Base-by-base conservation (phyloP, 2,113 vertebrate species). In the Nestor notabilis region DNA sequence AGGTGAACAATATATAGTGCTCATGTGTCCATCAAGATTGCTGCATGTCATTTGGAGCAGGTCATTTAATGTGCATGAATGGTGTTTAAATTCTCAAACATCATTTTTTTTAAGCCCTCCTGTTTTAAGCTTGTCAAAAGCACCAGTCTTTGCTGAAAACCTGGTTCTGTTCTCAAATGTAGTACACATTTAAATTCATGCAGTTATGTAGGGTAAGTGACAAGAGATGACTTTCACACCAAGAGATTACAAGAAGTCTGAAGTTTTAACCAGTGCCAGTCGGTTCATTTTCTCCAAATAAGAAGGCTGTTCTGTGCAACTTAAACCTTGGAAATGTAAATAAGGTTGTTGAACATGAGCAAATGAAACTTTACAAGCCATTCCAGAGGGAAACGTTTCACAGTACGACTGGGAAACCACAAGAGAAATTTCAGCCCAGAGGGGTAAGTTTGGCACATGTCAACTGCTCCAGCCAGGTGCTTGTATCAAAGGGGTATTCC, bases 401-500 rank as follows among this genome's bases (percentile, higher is more conserved):
- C 92, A 93, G 41, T 92, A 85, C 75, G 69, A 88, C 94, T 91
- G 90, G 94, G 77, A 94, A 94, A 93, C 94, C 93, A 72, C 94
- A 89, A 76, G 94, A 93, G 92, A 95, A 90, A 94, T 97, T 88
- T 93, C 91, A 83, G 87, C 87, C 95, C 82, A 96, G 89, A 95
- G 93, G 96, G 96, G 95, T 94, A 92, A 94, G 95, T 96, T 93
- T 79, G 92, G 92, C 68, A 77, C 71, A 85, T 25, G 21, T 44
- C 86, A 91, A 71, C 56, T 92, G 83, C 72, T 95, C 80, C 86
- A 91, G 92, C 69, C 80, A 94, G 90, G 83, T 94, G 83, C 93
- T 90, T 91, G 33, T 56, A 84, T 77, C 83, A 87, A 85, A 76
- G 66, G 94, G 93, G 20, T 84, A 53, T 96, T 93, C 83, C 77